Evolutionary conservation across 2,888 invertebrate genomes (phyloP).

Genomic region (Tinea trinotella): DNA sequence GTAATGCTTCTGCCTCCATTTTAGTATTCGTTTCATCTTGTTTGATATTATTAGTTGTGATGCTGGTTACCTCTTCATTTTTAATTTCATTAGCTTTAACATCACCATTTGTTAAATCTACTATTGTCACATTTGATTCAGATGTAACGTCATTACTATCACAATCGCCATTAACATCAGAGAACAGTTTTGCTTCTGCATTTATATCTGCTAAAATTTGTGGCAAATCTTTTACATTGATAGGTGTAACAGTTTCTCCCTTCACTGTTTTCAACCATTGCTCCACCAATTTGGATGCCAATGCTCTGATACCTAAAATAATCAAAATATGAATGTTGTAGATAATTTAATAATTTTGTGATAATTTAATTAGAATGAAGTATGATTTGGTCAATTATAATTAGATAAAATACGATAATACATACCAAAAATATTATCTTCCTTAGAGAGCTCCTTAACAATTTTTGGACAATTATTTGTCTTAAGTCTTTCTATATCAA

Average conservation of each 20-base stretch:
- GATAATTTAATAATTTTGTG: conserved; percentile 9
- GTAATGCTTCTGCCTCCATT: conserved; percentile 38
- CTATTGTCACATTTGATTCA: too few species aligned
- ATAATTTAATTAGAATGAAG: too few species aligned
- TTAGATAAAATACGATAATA: conserved; percentile 24
- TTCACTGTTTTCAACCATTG: conserved; percentile 93
- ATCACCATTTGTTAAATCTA: conserved; percentile 1
- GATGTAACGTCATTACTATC: too few species aligned
- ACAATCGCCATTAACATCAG: too few species aligned
- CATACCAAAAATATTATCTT: conserved; percentile 86
- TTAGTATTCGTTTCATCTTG: conserved; percentile 22
- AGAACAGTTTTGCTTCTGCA: too few species aligned
- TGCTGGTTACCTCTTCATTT: neutral
- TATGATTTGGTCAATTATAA: too few species aligned
- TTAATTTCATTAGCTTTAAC: neutral
- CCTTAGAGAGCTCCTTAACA: conserved; percentile 89
- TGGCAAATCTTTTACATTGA: conserved; percentile 48
- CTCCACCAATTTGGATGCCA: conserved; percentile 87
- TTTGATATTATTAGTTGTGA: neutral
- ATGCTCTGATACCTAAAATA: conserved; percentile 80
- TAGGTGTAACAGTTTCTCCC: conserved; percentile 74
- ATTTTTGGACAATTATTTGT: conserved; percentile 93
- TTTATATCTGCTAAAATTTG: conserved; percentile 36
- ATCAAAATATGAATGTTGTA: conserved; percentile 27
- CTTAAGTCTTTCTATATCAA: conserved; percentile 91